These are phyloP conservation scores for Oncorhynchus kisutch DNA, from an alignment of 2,113 vertebrate species.

Conservation along the genomic window DNA sequence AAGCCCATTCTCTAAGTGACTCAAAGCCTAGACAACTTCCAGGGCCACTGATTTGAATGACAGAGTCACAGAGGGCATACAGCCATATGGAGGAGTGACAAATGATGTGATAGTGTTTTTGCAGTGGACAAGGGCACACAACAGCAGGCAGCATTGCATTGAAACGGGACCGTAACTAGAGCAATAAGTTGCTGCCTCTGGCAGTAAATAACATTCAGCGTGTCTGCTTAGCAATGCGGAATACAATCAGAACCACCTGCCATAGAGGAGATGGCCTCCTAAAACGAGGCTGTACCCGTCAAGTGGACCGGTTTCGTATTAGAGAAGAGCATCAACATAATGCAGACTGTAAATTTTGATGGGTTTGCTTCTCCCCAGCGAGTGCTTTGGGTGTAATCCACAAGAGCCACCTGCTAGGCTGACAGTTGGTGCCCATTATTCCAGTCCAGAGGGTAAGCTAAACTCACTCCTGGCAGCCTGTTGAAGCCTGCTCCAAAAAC, in stretches of 20 bases:
- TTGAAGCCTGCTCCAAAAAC: neutral
- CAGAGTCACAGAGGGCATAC: neutral
- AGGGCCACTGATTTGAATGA: neutral
- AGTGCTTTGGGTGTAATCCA: slow-evolving; percentile 1
- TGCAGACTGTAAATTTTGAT: neutral
- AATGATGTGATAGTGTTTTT: neutral
- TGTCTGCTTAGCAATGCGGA: neutral
- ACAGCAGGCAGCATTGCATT: neutral
- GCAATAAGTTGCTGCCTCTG: neutral
- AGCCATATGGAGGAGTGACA: neutral
- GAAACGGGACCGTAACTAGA: neutral
- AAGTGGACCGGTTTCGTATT: neutral
- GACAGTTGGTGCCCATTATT: neutral
- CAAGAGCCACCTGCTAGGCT: slow-evolving; percentile 13
- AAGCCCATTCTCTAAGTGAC: neutral
- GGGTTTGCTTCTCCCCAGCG: slow-evolving; percentile 5
- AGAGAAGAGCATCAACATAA: slow-evolving; percentile 5
- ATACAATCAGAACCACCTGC: slow-evolving; percentile 14
- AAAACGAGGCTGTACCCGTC: neutral
- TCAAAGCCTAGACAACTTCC: neutral
- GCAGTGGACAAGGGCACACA: neutral
- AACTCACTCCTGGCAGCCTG: too few relatives aligned
- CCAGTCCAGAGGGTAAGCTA: neutral
- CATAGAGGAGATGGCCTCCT: neutral
- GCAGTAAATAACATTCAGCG: neutral